Evolutionary conservation across 1,140 invertebrate genomes (phyloP).

Genomic region (Drosophila nebulosa): DNA sequence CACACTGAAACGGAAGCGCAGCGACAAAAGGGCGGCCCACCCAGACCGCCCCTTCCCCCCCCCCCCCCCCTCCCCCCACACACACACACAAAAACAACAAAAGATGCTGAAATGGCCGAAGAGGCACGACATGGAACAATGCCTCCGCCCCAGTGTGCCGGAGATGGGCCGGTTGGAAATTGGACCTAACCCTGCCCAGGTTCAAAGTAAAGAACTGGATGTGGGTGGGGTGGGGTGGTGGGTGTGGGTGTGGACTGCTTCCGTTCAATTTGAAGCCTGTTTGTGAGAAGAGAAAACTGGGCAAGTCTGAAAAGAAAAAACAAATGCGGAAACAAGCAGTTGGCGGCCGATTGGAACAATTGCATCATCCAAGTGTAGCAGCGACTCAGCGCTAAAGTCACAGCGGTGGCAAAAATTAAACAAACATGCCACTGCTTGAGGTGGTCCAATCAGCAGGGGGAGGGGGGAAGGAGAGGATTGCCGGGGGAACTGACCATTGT

Average conservation of each 20-base stretch:
- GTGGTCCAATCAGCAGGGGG: background rate
- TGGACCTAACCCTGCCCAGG: background rate
- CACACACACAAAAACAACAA: slow-evolving; percentile 59
- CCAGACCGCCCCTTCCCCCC: slow-evolving; percentile 23
- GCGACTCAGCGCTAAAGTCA: slow-evolving; percentile 41
- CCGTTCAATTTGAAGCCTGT: slow-evolving; percentile 78
- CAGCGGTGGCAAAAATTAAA: slow-evolving; percentile 72
- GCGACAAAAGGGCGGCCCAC: slow-evolving; percentile 63
- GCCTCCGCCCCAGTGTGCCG: slow-evolving; percentile 52
- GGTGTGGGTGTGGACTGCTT: slow-evolving; percentile 39
- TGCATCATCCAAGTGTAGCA: slow-evolving; percentile 32
- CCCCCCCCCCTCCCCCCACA: no score
- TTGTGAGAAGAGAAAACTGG: slow-evolving; percentile 57
- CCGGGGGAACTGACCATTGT: slow-evolving; percentile 53
- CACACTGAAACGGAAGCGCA: slow-evolving; percentile 68
- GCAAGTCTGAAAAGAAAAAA: slow-evolving; percentile 42
- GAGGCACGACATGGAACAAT: slow-evolving; percentile 73
- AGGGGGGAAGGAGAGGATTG: background rate
- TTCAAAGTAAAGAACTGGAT: no score
- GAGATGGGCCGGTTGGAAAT: slow-evolving; percentile 28
- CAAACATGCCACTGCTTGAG: slow-evolving; percentile 55
- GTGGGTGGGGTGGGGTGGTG: no score
- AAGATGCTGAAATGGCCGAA: slow-evolving; percentile 64
- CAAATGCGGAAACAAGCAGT: slow-evolving; percentile 74
- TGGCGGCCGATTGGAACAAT: slow-evolving; percentile 75